Evolutionary conservation across 1,140 invertebrate species (phyloP).

Genomic region (Meloidogyne exigua): DNA sequence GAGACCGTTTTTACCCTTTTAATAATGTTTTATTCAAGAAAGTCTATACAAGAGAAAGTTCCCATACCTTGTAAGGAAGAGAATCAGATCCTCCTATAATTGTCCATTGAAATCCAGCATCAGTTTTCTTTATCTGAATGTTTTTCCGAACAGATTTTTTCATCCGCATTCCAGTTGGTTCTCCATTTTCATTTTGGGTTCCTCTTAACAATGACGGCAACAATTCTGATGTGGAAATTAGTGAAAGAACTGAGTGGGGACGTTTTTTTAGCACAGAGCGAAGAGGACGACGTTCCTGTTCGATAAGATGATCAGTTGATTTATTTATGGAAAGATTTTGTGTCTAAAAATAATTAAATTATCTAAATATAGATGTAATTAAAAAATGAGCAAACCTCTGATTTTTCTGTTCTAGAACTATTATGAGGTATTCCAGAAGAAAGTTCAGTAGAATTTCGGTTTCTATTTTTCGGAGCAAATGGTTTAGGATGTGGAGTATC

Average conservation of each 20-base stretch:
- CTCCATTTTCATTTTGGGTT: neutral
- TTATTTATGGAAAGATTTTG: neutral
- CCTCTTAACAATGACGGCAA: slow-evolving; percentile 3
- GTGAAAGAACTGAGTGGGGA: slow-evolving; percentile 34
- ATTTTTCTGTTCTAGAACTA: neutral
- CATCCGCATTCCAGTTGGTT: neutral
- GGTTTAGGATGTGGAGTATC: slow-evolving; percentile 90
- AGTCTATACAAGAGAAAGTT: slow-evolving; percentile 40
- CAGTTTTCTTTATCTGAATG: slow-evolving; percentile 15
- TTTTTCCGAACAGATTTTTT: slow-evolving; percentile 21
- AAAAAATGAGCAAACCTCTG: neutral
- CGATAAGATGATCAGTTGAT: neutral
- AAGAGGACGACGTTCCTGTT: slow-evolving; percentile 37
- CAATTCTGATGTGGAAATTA: slow-evolving; percentile 26
- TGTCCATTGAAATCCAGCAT: slow-evolving; percentile 42
- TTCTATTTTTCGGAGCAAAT: slow-evolving; percentile 48
- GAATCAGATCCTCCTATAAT: slow-evolving; percentile 55
- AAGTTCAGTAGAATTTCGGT: slow-evolving; percentile 37
- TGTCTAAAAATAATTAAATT: neutral
- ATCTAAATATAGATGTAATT: no score
- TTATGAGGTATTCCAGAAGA: neutral
- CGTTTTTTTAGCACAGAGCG: slow-evolving; percentile 44
- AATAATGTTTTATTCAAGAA: slow-evolving; percentile 13
- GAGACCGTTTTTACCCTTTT: slow-evolving; percentile 63
- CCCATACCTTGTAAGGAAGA: slow-evolving; percentile 70